A percentile compares a stretch with the other conserved stretches of the same genome.
Evolutionary conservation across 2,888 invertebrate species (phyloP).

Genomic region (Nephrotoma appendiculata): DNA sequence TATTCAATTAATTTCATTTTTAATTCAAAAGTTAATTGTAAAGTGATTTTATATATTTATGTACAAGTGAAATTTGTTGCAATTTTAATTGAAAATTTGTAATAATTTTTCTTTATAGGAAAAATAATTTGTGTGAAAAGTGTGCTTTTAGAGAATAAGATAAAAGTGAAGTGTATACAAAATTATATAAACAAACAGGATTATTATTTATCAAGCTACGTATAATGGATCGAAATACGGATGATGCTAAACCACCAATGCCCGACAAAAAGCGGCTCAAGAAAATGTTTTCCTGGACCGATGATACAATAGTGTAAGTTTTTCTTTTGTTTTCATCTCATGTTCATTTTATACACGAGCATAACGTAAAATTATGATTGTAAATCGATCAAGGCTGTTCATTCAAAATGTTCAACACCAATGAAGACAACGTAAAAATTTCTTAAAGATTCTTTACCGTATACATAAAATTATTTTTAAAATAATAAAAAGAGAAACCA

Average conservation of each 20-base stretch:
- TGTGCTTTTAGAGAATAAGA: background rate
- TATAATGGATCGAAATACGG: background rate
- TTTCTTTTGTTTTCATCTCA: background rate
- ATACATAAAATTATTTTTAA: background rate
- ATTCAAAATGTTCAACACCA: background rate
- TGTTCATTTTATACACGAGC: background rate
- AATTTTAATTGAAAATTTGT: background rate
- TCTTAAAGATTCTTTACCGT: background rate
- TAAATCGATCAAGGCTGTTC: background rate
- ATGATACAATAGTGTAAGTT: slow-evolving; percentile 7
- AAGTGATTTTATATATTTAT: background rate
- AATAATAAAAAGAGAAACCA: background rate
- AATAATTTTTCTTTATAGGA: background rate
- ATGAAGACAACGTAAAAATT: background rate
- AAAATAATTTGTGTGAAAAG: background rate
- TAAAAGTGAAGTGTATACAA: background rate
- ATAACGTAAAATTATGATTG: background rate
- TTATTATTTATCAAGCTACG: background rate
- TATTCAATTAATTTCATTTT: background rate
- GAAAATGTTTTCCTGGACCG: slow-evolving; percentile 11
- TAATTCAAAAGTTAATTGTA: background rate
- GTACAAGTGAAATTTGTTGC: background rate
- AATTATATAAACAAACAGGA: background rate
- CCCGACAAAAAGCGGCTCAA: slow-evolving; percentile 10
- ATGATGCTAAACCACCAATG: slow-evolving; percentile 4